Evolutionary conservation across 2,888 invertebrate genomes (phyloP).

Genomic region (Cerceris ruficornis): DNA sequence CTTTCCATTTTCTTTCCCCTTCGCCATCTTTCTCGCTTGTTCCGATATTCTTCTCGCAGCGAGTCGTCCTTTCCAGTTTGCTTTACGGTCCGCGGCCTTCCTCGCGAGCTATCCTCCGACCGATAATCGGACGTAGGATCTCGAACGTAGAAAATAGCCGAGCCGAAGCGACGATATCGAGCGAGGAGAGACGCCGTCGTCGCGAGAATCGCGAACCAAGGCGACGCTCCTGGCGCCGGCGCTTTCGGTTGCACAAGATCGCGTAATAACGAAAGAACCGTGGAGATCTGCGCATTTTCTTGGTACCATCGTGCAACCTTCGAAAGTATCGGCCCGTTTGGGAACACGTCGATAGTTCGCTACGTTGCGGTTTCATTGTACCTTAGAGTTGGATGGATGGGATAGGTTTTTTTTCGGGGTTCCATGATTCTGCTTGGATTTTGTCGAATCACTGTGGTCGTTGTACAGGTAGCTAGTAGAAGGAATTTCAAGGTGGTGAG

Average conservation of each 20-base stretch:
- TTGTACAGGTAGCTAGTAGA: no score
- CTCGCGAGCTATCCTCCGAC: not conserved
- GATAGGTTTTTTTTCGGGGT: no score
- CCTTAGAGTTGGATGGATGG: no score
- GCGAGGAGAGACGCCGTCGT: constrained; percentile 9
- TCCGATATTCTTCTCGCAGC: constrained; percentile 30
- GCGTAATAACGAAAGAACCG: constrained; percentile 46
- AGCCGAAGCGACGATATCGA: constrained; percentile 28
- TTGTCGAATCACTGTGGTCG: no score
- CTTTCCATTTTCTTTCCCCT: not conserved
- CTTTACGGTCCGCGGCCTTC: constrained; percentile 4
- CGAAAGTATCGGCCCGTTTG: not conserved
- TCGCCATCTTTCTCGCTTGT: constrained; percentile 22
- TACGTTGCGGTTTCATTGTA: constrained; percentile 21
- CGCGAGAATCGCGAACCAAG: constrained; percentile 36
- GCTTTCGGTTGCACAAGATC: constrained; percentile 61
- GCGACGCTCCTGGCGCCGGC: constrained; percentile 43
- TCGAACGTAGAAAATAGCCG: not conserved
- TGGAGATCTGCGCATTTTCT: not conserved
- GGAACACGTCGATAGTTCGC: constrained; percentile 33
- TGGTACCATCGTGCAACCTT: not conserved
- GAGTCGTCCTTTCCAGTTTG: constrained; percentile 35
- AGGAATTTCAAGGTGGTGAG: no score
- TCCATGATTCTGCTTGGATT: no score
- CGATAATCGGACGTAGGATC: constrained; percentile 50